Evolutionary conservation across 2,888 invertebrate genomes (phyloP).

Genomic region (Oscheius sp.): DNA sequence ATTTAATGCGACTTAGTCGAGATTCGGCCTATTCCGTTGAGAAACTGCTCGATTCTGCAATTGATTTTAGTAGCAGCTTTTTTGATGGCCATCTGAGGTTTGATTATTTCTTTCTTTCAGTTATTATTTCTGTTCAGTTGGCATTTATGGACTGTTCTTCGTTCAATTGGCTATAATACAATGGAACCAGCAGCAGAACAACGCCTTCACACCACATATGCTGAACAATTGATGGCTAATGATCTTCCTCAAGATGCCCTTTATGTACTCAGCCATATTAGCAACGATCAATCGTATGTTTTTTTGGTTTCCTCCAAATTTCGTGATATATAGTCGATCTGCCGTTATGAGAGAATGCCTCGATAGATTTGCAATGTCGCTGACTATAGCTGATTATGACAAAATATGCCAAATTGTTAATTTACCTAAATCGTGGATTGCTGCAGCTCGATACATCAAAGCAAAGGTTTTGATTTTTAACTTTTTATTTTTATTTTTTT

Average conservation of each 20-base stretch:
- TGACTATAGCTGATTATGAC: slow-evolving; percentile 34
- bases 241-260: slow-evolving; percentile 45
- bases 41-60: slow-evolving; percentile 44
- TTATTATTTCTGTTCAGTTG: slow-evolving; percentile 39
- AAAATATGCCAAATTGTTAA: slow-evolving; percentile 36
- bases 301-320: background rate
- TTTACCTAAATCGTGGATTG: slow-evolving; percentile 52
- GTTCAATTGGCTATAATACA: slow-evolving; percentile 50
- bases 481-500: background rate
- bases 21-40: slow-evolving; percentile 47
- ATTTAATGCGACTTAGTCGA: slow-evolving; percentile 44
- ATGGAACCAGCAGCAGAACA: slow-evolving; percentile 50
- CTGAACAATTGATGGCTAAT: slow-evolving; percentile 49
- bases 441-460: slow-evolving; percentile 48
- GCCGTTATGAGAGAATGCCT: slow-evolving; percentile 32
- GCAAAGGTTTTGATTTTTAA: slow-evolving; percentile 41
- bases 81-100: slow-evolving; percentile 32
- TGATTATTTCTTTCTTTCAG: background rate
- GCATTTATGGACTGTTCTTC: slow-evolving; percentile 57
- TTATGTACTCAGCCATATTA: slow-evolving; percentile 56
- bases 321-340: slow-evolving; percentile 14
- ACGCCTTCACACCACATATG: slow-evolving; percentile 47
- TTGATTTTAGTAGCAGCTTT: background rate
- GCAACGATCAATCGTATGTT: slow-evolving; percentile 51
- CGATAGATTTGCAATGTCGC: slow-evolving; percentile 41